Conservation (phyloP, 2,797 vertebrate species). For the Nannoperca obscura region DNA sequence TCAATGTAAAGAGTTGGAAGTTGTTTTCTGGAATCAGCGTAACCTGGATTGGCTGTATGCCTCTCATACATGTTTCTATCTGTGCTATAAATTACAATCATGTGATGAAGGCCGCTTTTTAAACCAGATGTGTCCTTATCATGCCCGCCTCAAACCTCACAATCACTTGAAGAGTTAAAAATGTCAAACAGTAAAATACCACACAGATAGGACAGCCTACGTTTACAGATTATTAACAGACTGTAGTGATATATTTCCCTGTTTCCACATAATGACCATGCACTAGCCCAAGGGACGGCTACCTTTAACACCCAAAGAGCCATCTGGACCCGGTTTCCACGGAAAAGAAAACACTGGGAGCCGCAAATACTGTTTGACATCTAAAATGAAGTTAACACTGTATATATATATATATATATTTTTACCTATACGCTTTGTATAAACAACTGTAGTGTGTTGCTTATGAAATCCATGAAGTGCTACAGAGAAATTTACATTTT, state of each 20-base stretch:
- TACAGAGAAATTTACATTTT: too few relatives aligned
- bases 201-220: neutral
- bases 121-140: neutral
- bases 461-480: too few relatives aligned
- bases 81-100: neutral
- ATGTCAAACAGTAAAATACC: slow-evolving; percentile 9
- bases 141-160: neutral
- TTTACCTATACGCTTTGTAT: too few relatives aligned
- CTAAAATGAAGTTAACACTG: too few relatives aligned
- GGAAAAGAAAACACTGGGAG: too few relatives aligned
- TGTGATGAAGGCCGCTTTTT: neutral
- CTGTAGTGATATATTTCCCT: neutral
- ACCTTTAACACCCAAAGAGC: too few relatives aligned
- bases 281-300: too few relatives aligned
- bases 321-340: too few relatives aligned
- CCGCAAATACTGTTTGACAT: too few relatives aligned
- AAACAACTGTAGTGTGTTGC: too few relatives aligned
- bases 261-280: too few relatives aligned
- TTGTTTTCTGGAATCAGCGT: neutral
- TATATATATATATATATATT: too few relatives aligned
- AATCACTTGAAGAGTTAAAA: neutral
- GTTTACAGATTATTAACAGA: neutral
- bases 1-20: neutral
- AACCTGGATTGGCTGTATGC: neutral
- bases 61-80: neutral